Percentiles rank a stretch among this genome's conserved stretches.
Evolutionary conservation across 2,113 vertebrate genomes (phyloP).

Genomic region (Choloepus hoffmanni): DNA sequence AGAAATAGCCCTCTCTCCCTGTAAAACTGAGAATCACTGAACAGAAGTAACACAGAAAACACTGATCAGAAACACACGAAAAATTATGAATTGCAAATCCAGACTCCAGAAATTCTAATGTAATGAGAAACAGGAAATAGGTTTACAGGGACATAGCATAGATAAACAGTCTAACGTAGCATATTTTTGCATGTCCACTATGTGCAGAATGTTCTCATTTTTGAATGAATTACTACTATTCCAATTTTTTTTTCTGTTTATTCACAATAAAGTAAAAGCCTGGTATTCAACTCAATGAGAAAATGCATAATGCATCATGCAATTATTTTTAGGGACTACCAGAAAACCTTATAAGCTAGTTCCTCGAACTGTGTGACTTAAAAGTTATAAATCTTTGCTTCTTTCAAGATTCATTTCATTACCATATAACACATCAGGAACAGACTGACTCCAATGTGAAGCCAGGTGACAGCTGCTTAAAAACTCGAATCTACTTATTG

Average conservation of each 20-base stretch:
- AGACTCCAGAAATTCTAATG: slow-evolving; percentile 37
- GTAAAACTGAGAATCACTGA: slow-evolving; percentile 33
- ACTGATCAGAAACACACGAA: slow-evolving; percentile 23
- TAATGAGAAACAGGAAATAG: slow-evolving; percentile 33
- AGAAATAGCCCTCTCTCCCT: slow-evolving; percentile 36
- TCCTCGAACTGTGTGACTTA: slow-evolving; percentile 22
- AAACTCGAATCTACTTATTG: slow-evolving; percentile 71
- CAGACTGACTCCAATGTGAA: slow-evolving; percentile 84
- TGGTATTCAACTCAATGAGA: slow-evolving; percentile 45
- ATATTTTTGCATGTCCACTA: background rate
- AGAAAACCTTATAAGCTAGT: slow-evolving; percentile 19
- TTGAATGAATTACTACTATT: background rate
- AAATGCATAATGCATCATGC: slow-evolving; percentile 49
- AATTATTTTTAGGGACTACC: slow-evolving; percentile 58
- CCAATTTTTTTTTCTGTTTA: background rate
- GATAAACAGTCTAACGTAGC: slow-evolving; percentile 36
- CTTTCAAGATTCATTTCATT: slow-evolving; percentile 66
- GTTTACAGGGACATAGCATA: slow-evolving; percentile 26
- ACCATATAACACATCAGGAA: slow-evolving; percentile 66
- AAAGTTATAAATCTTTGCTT: slow-evolving; percentile 38
- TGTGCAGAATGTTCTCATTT: slow-evolving; percentile 25
- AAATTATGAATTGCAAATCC: slow-evolving; percentile 47
- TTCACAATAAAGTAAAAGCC: slow-evolving; percentile 44
- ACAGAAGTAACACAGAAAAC: background rate
- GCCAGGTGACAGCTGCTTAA: slow-evolving; percentile 88